Conservation (phyloP, 2,888 invertebrate genomes). For the Linyphia triangularis region DNA sequence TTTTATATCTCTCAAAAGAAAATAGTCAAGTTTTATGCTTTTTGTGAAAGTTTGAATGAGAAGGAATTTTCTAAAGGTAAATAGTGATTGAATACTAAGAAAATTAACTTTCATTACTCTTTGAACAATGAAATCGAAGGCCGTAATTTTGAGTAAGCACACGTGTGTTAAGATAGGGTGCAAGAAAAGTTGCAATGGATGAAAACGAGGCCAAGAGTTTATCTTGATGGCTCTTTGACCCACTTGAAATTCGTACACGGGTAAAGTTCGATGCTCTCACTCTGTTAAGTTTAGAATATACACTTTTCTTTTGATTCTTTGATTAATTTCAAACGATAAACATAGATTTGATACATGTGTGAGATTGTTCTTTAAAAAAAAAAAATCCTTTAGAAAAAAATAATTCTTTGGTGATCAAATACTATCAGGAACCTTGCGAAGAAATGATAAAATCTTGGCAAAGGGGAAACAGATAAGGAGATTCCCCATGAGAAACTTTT, state of each 20-base stretch:
- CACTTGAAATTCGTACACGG: slow-evolving; percentile 46
- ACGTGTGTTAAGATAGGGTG: slow-evolving; percentile 21
- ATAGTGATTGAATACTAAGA: no score
- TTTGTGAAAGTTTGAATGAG: no score
- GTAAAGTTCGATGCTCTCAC: slow-evolving; percentile 52
- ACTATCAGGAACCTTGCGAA: not conserved
- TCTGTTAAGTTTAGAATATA: not conserved
- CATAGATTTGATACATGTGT: not conserved
- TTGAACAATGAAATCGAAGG: not conserved
- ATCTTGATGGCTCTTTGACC: slow-evolving; percentile 69
- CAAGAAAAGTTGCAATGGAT: slow-evolving; percentile 19
- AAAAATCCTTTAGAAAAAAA: not conserved
- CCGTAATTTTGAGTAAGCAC: not conserved
- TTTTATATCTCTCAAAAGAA: not conserved
- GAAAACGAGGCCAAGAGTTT: slow-evolving; percentile 58
- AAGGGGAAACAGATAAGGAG: not conserved
- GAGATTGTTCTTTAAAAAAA: not conserved
- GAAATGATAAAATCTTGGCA: not conserved
- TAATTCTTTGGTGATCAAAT: not conserved
- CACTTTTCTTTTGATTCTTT: not conserved
- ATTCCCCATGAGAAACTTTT: no score
- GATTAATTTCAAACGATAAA: slow-evolving; percentile 14
- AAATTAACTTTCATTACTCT: no score
- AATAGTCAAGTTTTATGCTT: not conserved
- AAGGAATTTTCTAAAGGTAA: no score